Conservation (phyloP, 2,113 vertebrate species). For the Mormoops blainvillei region DNA sequence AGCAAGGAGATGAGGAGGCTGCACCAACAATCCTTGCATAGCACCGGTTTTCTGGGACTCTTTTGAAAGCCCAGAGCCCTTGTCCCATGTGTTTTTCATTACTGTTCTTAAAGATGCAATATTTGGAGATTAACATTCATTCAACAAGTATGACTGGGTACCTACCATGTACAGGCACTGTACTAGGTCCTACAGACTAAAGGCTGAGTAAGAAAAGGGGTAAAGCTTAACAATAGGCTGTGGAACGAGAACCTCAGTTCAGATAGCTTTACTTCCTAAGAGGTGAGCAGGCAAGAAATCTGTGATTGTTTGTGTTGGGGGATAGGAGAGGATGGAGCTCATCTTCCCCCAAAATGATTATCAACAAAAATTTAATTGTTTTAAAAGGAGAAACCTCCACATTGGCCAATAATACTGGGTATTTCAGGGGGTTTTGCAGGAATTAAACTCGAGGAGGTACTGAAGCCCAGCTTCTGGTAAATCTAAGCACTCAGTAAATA, state of each 20-base stretch:
- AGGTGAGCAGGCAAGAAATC: not conserved
- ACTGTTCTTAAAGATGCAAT: not conserved
- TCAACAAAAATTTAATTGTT: too few relatives aligned
- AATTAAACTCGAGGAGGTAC: not conserved
- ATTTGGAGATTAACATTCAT: not conserved
- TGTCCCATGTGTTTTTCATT: not conserved
- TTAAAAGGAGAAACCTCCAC: not conserved
- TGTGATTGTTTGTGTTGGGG: not conserved
- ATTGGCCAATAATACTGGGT: not conserved
- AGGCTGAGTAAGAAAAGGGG: not conserved
- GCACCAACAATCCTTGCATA: not conserved
- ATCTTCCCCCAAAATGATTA: not conserved
- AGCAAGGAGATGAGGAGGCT: not conserved
- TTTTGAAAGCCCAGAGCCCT: not conserved
- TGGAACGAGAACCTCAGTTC: too few relatives aligned
- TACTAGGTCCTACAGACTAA: not conserved
- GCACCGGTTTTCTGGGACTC: not conserved
- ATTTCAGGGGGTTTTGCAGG: not conserved
- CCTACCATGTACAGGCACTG: not conserved
- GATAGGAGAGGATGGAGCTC: not conserved
- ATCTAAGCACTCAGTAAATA: not conserved
- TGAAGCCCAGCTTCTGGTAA: not conserved
- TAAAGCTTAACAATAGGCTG: not conserved
- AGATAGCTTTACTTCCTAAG: not conserved
- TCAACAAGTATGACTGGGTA: not conserved